phyloP scores from a whole-genome alignment of 2,113 vertebrate genomes.

The Tapirus terrestris region DNA sequence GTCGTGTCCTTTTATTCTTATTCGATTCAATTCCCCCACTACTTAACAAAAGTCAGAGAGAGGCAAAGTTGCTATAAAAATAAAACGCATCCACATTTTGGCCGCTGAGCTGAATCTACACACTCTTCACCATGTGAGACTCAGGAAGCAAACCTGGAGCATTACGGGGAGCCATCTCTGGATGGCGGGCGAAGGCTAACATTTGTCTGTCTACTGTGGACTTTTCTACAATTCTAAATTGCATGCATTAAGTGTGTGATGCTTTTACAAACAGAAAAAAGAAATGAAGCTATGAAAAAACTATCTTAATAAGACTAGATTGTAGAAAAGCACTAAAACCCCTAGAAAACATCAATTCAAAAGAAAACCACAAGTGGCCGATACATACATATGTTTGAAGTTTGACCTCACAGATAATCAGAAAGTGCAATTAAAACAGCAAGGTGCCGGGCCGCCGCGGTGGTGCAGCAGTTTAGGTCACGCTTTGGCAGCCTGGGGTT shows the following conservation, averaged over 20 bases:
- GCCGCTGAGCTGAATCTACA: not conserved
- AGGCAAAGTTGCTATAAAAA: not conserved
- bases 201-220: not conserved
- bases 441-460: no score
- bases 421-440: not conserved
- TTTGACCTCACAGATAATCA: not conserved
- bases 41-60: not conserved
- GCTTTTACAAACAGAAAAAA: not conserved
- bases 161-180: not conserved
- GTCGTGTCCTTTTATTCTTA: accelerated
- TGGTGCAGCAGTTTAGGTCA: no score
- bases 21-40: not conserved
- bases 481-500: no score
- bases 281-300: no score
- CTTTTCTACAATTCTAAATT: not conserved
- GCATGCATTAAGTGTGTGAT: accelerated
- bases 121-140: not conserved
- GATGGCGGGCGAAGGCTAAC: not conserved
- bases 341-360: no score
- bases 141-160: accelerated
- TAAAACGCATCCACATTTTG: not conserved
- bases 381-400: accelerated
- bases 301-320: not conserved
- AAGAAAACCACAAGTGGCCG: accelerated
- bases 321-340: not conserved